phyloP scores from a whole-genome alignment of 2,888 invertebrate genomes.

The Sicus ferrugineus region DNA sequence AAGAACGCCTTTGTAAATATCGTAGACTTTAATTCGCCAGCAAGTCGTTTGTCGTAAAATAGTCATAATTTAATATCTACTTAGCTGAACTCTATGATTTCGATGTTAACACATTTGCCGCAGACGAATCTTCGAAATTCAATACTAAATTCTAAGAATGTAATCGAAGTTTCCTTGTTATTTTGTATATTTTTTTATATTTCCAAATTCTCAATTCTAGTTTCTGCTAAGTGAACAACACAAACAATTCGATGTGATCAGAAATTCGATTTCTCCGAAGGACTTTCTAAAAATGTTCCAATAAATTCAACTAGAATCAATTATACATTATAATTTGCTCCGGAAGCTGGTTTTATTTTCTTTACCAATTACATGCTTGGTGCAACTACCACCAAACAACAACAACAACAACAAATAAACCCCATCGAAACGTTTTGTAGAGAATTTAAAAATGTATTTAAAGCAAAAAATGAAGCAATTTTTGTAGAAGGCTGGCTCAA shows the following conservation, averaged over 20 bases:
- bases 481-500: neutral
- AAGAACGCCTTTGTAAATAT: constrained; percentile 25
- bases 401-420: constrained; percentile 1
- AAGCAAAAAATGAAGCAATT: neutral
- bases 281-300: neutral
- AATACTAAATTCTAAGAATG: neutral
- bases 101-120: neutral
- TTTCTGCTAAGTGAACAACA: neutral
- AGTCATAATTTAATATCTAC: neutral
- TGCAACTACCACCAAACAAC: neutral
- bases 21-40: neutral
- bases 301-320: neutral
- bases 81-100: too few relatives aligned
- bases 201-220: neutral
- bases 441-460: constrained; percentile 17
- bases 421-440: constrained; percentile 31
- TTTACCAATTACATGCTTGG: neutral
- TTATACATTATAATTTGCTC: neutral
- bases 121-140: neutral
- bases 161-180: neutral
- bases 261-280: neutral
- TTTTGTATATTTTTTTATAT: neutral
- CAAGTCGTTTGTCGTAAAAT: neutral
- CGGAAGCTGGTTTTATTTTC: neutral
- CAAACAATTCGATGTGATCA: neutral